Percentiles rank a stretch among this genome's conserved stretches.
Conservation (phyloP, 1,140 invertebrate genomes). For the Drosophila paulistorum region DNA sequence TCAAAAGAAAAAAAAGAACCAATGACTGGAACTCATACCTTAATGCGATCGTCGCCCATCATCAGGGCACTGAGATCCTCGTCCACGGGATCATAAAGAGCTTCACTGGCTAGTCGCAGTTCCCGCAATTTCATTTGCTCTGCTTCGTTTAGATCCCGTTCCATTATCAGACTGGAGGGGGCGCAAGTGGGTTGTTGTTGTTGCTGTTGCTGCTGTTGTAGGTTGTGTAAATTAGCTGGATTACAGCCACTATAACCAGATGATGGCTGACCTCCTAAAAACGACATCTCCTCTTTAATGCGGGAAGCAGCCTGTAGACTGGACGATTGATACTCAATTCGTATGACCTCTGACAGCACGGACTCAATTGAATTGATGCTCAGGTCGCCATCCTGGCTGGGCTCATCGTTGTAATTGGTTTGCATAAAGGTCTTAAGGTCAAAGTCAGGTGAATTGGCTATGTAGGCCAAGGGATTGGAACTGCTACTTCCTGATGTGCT, state of each 20-base stretch:
- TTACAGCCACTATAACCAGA: constrained; percentile 27
- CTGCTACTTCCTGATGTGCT: constrained; percentile 56
- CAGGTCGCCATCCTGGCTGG: constrained; percentile 53
- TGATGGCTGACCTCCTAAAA: constrained; percentile 22
- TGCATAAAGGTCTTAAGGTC: constrained; percentile 66
- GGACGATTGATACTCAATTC: constrained; percentile 88
- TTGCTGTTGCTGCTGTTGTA: constrained; percentile 45
- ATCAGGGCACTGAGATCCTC: constrained; percentile 89
- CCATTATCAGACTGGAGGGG: constrained; percentile 82
- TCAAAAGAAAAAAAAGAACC: constrained; percentile 35
- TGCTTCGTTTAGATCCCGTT: constrained; percentile 90
- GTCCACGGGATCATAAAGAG: constrained; percentile 90
- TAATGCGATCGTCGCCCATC: constrained; percentile 86
- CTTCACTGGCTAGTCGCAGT: constrained; percentile 92
- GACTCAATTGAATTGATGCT: constrained; percentile 89
- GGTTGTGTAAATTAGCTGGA: constrained; percentile 9
- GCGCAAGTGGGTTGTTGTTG: constrained; percentile 65
- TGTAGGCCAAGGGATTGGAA: constrained; percentile 51
- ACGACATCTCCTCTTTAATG: constrained; percentile 69
- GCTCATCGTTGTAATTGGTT: constrained; percentile 55
- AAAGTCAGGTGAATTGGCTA: constrained; percentile 63
- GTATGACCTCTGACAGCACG: constrained; percentile 92
- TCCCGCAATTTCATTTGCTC: constrained; percentile 93
- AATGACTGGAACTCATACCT: constrained; percentile 81
- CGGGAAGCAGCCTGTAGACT: constrained; percentile 73